These are phyloP conservation scores for Drosophila orena DNA, from an alignment of 1,140 invertebrate genomes.

Conservation along the genomic window DNA sequence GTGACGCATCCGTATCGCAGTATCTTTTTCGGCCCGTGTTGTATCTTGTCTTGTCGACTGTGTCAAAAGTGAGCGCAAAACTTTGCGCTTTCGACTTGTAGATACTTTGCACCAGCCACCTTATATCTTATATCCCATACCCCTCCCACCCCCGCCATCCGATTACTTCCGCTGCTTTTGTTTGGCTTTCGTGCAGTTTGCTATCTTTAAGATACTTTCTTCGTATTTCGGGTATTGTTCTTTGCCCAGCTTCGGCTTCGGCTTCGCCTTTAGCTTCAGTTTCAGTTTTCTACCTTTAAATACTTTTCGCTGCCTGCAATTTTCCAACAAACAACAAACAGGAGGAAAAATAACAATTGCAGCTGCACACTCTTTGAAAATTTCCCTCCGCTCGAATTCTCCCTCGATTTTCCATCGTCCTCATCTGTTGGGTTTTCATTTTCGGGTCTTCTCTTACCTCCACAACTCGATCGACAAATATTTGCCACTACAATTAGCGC, in stretches of 20 bases:
- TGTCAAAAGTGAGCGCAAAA: constrained; percentile 80
- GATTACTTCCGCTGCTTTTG: constrained; percentile 34
- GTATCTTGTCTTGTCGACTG: constrained; percentile 37
- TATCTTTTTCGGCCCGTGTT: constrained; percentile 18
- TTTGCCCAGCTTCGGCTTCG: constrained; percentile 24
- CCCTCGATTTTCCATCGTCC: neutral
- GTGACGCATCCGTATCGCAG: constrained; percentile 16
- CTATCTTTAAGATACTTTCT: constrained; percentile 62
- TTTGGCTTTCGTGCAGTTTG: constrained; percentile 41
- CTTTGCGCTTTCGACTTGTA: constrained; percentile 62
- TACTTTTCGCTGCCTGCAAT: constrained; percentile 34
- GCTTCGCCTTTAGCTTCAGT: constrained; percentile 16
- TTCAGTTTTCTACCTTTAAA: constrained; percentile 24
- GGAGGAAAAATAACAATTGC: constrained; percentile 29
- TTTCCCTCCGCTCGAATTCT: constrained; percentile 22
- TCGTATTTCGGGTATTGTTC: constrained; percentile 50
- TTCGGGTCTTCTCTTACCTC: neutral
- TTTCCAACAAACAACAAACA: constrained; percentile 22
- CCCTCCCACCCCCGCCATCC: neutral
- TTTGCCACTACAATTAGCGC: constrained; percentile 30
- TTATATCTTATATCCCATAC: neutral
- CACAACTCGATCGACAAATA: constrained; percentile 19
- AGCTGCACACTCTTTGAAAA: constrained; percentile 28
- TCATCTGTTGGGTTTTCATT: constrained; percentile 5
- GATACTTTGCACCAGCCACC: constrained; percentile 25